Evolutionary conservation across 2,888 invertebrate genomes (phyloP).

Genomic region (Iphiclides podalirius): DNA sequence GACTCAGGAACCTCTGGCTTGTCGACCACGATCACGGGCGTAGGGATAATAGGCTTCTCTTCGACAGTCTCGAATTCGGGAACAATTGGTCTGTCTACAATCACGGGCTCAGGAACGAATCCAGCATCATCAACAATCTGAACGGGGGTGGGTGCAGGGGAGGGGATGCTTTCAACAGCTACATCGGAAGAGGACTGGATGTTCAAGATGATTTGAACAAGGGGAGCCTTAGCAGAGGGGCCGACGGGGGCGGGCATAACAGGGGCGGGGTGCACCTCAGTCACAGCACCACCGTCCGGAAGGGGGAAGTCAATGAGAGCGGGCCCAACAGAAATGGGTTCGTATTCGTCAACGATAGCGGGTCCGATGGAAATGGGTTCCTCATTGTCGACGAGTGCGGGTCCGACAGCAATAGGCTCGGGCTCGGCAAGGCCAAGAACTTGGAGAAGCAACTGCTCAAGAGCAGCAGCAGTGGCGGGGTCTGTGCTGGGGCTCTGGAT

Average conservation of each 20-base stretch:
- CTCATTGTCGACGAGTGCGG: conserved; percentile 32
- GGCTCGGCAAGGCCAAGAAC: conserved; percentile 31
- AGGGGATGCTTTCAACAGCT: not conserved
- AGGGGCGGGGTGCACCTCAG: conserved; percentile 13
- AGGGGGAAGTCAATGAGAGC: conserved; percentile 25
- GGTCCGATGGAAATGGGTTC: conserved; percentile 28
- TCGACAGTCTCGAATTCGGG: no score
- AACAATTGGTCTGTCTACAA: no score
- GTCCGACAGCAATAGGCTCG: conserved; percentile 35
- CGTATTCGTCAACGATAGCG: conserved; percentile 28
- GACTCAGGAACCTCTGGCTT: conserved; percentile 26
- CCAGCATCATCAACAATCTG: not conserved
- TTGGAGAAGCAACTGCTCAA: conserved; percentile 32
- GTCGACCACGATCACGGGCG: no score
- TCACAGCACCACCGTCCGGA: conserved; percentile 4
- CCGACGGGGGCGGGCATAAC: conserved; percentile 26
- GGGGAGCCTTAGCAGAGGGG: conserved; percentile 24
- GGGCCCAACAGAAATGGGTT: conserved; percentile 25
- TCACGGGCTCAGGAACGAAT: not conserved
- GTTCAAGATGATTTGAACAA: conserved; percentile 36
- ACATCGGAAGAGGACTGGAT: conserved; percentile 3
- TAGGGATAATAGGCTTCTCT: no score
- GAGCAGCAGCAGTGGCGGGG: conserved; percentile 37
- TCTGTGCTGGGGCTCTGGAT: conserved; percentile 44
- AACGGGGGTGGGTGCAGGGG: not conserved